phyloP scores from a whole-genome alignment of 2,113 vertebrate genomes.

The Gavialis gangeticus region DNA sequence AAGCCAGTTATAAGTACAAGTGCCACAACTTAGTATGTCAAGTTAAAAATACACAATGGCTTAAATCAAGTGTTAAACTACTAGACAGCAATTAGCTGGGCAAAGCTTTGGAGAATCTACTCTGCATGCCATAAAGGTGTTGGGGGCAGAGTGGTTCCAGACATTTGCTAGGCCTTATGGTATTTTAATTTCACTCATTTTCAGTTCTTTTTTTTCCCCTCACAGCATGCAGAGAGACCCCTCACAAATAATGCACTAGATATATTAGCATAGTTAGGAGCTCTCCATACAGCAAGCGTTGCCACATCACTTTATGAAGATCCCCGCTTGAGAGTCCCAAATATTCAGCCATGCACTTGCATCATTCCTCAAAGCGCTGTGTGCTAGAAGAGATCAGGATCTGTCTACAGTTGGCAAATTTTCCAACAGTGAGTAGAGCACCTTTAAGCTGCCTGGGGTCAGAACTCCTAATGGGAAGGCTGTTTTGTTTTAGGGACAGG shows the following conservation, averaged over 20 bases:
- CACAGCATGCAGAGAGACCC: not conserved
- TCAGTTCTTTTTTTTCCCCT: not conserved
- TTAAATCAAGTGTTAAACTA: not conserved
- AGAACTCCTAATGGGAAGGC: not conserved
- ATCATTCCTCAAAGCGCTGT: not conserved
- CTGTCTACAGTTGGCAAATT: not conserved
- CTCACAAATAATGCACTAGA: not conserved
- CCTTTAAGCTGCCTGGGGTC: not conserved
- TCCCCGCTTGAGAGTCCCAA: not conserved
- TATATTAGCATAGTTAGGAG: not conserved
- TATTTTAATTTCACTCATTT: not conserved
- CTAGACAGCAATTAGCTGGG: not conserved
- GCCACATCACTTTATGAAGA: rapidly evolving
- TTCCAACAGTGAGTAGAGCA: not conserved
- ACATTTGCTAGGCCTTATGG: not conserved
- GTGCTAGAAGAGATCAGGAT: not conserved
- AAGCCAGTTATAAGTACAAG: not conserved
- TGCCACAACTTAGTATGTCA: not conserved
- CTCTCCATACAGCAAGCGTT: not conserved
- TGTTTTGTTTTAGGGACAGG: not conserved
- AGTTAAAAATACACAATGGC: not conserved
- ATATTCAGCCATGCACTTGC: not conserved
- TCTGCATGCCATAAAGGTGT: not conserved
- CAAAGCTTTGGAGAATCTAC: not conserved
- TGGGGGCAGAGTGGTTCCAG: not conserved